Evolutionary conservation across 2,888 invertebrate genomes (phyloP).

Genomic region (Eretmocerus hayati): DNA sequence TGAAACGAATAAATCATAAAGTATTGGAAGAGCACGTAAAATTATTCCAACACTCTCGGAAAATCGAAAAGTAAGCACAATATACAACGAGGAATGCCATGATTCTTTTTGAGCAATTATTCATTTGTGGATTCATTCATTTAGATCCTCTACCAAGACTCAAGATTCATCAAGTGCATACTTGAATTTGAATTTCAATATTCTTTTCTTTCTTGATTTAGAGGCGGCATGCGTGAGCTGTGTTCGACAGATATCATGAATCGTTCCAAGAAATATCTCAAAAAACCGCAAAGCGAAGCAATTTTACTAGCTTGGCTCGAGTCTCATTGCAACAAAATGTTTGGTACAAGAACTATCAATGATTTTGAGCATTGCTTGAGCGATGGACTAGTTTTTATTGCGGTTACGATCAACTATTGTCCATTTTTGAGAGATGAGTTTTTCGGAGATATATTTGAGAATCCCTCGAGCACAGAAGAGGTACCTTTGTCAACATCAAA

Average conservation of each 20-base stretch:
- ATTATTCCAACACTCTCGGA: not conserved
- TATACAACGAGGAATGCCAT: not conserved
- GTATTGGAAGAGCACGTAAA: not conserved
- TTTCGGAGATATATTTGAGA: constrained; percentile 47
- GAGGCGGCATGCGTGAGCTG: too few relatives aligned
- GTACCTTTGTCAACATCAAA: constrained; percentile 23
- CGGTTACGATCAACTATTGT: constrained; percentile 53
- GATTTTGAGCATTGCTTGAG: constrained; percentile 52
- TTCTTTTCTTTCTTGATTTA: too few relatives aligned
- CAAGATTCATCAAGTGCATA: too few relatives aligned
- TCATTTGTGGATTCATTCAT: not conserved
- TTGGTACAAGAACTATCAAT: constrained; percentile 32
- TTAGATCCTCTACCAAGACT: not conserved
- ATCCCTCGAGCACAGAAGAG: constrained; percentile 42
- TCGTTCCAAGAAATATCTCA: not conserved
- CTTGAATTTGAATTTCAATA: too few relatives aligned
- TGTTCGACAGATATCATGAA: constrained; percentile 4
- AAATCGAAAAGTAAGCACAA: constrained; percentile 2
- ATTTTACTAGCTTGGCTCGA: constrained; percentile 46
- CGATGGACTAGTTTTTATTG: constrained; percentile 54
- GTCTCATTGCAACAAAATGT: constrained; percentile 41
- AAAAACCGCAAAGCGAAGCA: constrained; percentile 29
- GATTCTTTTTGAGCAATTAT: not conserved
- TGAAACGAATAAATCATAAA: constrained; percentile 39
- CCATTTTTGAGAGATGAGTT: constrained; percentile 52